A percentile compares a stretch with the other conserved stretches of the same genome.
Evolutionary conservation across 2,888 invertebrate species (phyloP).

Genomic region (Ariolimax columbianus): DNA sequence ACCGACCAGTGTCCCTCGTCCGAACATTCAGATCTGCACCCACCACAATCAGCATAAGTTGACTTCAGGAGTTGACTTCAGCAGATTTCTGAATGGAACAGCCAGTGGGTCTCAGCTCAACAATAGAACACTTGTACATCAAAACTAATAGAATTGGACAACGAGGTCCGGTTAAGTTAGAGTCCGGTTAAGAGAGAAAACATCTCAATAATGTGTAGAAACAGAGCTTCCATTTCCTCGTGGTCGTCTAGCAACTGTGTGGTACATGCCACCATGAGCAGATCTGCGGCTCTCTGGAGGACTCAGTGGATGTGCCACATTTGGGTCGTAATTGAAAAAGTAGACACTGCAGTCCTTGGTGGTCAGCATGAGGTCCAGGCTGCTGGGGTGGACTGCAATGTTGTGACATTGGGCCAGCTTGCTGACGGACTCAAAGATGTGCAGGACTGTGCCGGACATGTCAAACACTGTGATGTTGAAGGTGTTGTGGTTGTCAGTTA

Average conservation of each 20-base stretch:
- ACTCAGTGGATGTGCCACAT: conserved; percentile 25
- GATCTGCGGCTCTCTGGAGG: neutral
- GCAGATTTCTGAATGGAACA: too few species aligned
- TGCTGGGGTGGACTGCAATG: conserved; percentile 87
- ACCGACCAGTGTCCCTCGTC: too few species aligned
- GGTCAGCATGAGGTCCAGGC: conserved; percentile 87
- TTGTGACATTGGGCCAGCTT: conserved; percentile 99
- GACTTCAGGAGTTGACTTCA: too few species aligned
- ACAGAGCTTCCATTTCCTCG: neutral
- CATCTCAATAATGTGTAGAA: neutral
- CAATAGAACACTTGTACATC: too few species aligned
- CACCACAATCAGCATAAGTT: too few species aligned
- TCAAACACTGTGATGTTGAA: conserved; percentile 98
- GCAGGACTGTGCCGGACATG: conserved; percentile 96
- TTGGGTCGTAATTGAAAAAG: conserved; percentile 91
- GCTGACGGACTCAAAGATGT: conserved; percentile 98
- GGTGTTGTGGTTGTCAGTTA: conserved; percentile 99
- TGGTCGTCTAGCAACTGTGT: neutral
- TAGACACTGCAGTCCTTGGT: conserved; percentile 99
- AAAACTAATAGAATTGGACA: too few species aligned
- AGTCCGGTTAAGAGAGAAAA: neutral
- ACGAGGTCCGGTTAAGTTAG: neutral
- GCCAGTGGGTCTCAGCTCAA: too few species aligned
- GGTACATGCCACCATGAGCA: neutral
- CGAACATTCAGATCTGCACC: too few species aligned